phyloP scores from a whole-genome alignment of 1,140 invertebrate species.

The Ptiloglossa arizonensis region DNA sequence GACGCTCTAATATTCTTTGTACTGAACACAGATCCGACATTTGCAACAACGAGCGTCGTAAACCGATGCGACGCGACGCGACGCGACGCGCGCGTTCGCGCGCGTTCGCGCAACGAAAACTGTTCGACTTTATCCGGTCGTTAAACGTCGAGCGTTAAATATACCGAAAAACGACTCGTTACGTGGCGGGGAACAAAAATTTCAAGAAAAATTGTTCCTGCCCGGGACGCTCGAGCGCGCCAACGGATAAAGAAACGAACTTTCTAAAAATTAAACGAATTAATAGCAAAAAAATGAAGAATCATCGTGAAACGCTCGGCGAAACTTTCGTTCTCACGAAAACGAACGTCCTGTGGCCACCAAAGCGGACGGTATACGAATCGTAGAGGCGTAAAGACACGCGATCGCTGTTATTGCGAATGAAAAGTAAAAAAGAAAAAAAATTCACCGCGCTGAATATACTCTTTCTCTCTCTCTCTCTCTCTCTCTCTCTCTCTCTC shows the following conservation, averaged over 20 bases:
- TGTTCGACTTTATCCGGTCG: neutral
- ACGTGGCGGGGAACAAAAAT: too few relatives aligned
- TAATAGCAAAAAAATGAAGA: neutral
- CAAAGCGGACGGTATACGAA: neutral
- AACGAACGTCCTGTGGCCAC: neutral
- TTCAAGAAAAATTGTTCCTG: too few relatives aligned
- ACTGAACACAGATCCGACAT: neutral
- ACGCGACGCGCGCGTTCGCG: too few relatives aligned
- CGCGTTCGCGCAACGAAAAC: neutral
- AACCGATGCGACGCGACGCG: neutral
- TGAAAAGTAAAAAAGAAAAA: neutral
- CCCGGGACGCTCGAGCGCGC: too few relatives aligned
- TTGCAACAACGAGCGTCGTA: neutral
- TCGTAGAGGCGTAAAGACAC: neutral
- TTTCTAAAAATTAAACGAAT: too few relatives aligned
- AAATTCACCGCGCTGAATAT: neutral
- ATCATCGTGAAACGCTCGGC: neutral
- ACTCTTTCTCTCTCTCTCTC: too few relatives aligned
- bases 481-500: too few relatives aligned
- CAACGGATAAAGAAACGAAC: neutral
- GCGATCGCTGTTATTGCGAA: neutral
- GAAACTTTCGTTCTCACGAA: slow-evolving; percentile 16
- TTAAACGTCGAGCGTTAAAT: neutral
- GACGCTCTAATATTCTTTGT: neutral
- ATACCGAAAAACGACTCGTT: too few relatives aligned